Conservation (phyloP, 2,888 invertebrate species). For the Drosophila quinaria region DNA sequence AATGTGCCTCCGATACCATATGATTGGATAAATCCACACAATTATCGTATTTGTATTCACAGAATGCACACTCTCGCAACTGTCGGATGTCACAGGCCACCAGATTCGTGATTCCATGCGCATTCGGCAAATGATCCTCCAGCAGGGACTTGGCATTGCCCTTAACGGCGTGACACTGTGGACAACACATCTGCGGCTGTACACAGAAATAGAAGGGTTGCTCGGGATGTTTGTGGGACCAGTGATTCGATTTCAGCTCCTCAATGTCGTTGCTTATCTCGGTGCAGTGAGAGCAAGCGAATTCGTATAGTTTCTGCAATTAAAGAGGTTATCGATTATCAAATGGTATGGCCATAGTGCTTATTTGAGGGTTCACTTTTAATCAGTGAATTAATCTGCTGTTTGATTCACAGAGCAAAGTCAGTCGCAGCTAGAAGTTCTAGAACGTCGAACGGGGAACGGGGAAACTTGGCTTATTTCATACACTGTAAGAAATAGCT, state of each 20-base stretch:
- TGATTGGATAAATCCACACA: conserved; percentile 58
- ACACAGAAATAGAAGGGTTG: conserved; percentile 80
- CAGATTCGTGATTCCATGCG: conserved; percentile 79
- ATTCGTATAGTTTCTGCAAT: conserved; percentile 43
- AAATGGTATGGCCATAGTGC: no score
- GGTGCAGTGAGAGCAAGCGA: conserved; percentile 75
- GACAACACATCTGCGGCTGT: conserved; percentile 71
- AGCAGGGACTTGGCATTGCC: conserved; percentile 65
- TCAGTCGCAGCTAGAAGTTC: no score
- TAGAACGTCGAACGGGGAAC: no score
- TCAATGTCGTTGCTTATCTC: conserved; percentile 51
- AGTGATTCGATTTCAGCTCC: conserved; percentile 67
- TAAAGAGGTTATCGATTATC: neutral
- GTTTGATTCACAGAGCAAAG: no score
- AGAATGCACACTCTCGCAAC: conserved; percentile 72
- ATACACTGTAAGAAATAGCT: no score
- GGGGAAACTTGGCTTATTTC: no score
- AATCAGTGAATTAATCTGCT: no score
- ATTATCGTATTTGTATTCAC: conserved; percentile 52
- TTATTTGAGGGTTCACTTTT: no score
- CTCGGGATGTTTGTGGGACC: conserved; percentile 52
- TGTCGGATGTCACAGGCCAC: conserved; percentile 77
- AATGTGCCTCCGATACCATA: conserved; percentile 54
- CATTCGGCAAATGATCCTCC: conserved; percentile 56
- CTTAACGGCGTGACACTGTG: conserved; percentile 61